Conservation (phyloP, 2,888 invertebrate species). For the Belgica antarctica region DNA sequence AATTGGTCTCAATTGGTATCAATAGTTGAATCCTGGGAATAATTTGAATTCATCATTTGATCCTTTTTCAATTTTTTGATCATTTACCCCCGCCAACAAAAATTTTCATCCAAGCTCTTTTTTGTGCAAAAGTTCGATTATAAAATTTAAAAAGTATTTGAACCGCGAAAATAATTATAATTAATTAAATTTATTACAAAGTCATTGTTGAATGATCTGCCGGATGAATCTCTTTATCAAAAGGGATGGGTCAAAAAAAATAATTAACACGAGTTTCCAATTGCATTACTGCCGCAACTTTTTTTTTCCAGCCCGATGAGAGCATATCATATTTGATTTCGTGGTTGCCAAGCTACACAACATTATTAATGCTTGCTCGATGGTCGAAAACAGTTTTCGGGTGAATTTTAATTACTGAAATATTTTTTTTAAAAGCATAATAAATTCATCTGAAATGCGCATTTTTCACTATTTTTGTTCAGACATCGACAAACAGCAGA, state of each 20-base stretch:
- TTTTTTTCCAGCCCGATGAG: not conserved
- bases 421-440: conserved; percentile 19
- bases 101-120: too few species aligned
- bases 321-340: not conserved
- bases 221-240: conserved; percentile 31
- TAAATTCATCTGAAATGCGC: conserved; percentile 17
- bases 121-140: too few species aligned
- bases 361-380: not conserved
- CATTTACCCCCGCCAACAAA: too few species aligned
- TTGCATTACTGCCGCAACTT: not conserved
- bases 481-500: too few species aligned
- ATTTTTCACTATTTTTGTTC: not conserved
- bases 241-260: not conserved
- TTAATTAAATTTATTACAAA: conserved; percentile 37
- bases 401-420: conserved; percentile 13
- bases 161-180: conserved; percentile 39
- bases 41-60: too few species aligned
- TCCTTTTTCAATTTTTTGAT: too few species aligned
- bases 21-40: too few species aligned
- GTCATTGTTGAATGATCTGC: conserved; percentile 14
- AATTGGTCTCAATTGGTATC: too few species aligned
- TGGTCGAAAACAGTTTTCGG: not conserved
- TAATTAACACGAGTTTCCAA: conserved; percentile 30
- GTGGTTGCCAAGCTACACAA: not conserved
- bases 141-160: conserved; percentile 26